Conservation (phyloP, 2,113 vertebrate species). For the Takifugu flavidus region DNA sequence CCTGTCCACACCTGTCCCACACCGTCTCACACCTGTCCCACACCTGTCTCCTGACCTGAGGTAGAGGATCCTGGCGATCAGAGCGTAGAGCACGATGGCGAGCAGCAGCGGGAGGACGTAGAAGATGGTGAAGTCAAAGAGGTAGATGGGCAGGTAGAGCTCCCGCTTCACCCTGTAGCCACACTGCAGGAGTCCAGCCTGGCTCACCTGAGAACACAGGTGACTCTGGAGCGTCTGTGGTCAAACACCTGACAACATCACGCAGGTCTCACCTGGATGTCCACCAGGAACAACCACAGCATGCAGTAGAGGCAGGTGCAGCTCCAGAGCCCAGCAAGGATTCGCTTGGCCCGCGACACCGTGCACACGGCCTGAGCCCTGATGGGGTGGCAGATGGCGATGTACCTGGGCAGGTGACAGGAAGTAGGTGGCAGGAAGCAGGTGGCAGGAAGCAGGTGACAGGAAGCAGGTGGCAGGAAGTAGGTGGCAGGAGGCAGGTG, state of each 20-base stretch:
- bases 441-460: too few species aligned
- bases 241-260: too few species aligned
- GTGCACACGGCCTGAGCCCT: constrained; percentile 78
- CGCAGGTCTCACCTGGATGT: constrained; percentile 66
- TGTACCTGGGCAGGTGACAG: constrained; percentile 64
- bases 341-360: constrained; percentile 75
- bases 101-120: constrained; percentile 77
- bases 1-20: too few species aligned
- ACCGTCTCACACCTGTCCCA: too few species aligned
- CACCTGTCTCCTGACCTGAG: constrained; percentile 37
- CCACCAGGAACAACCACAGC: constrained; percentile 83
- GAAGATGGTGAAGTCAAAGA: constrained; percentile 82
- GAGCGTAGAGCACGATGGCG: constrained; percentile 74
- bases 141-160: constrained; percentile 83
- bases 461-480: too few species aligned
- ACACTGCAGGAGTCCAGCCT: constrained; percentile 69
- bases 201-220: constrained; percentile 37
- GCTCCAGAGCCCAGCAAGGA: constrained; percentile 74
- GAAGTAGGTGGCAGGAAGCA: neutral
- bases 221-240: too few species aligned
- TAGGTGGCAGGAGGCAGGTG: too few species aligned
- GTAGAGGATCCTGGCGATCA: constrained; percentile 78
- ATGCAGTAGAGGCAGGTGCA: constrained; percentile 78
- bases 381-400: constrained; percentile 79
- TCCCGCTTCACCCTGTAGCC: constrained; percentile 79